Evolutionary conservation across 2,797 vertebrate species (phyloP), one percentile per base, ranked within the genome.

Genomic region (Cryptoblepharus egeriae): DNA sequence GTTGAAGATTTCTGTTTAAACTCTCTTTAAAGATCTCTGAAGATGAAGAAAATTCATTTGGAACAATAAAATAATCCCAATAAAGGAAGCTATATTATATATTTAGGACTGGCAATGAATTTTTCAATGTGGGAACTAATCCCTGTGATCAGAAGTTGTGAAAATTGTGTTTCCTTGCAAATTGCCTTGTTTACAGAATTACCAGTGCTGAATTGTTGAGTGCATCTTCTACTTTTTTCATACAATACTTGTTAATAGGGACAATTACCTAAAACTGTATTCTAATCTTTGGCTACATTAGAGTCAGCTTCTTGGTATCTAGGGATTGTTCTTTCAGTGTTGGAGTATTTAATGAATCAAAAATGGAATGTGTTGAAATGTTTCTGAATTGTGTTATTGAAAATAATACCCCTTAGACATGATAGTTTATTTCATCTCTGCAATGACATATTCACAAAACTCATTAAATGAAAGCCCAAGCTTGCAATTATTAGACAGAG

Each of bases 391-490:
- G 75, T 82, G 80, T 82, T 79, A 70, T 86, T 88, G 79, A 81
- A 91, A 90, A 32, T 63, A 82, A 83, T 79, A 65, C 77, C 58
- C 73, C 68, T 28, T 75, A 85, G 87, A 79, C 68, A 32, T 61
- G 78, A 49, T 88, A 86, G 81, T 82, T 92, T 82, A 83, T 91
- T 89, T 85, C 87, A 81, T 91, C 80, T 85, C 74, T 84, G 77
- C 86, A 87, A 80, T 84, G 24, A 68, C 70, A 32, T 67, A 55
- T 87, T 90, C 68, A 39, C 81, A 77, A 79, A 87, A 86, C 30
- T 90, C 61, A 42, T 85, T 89, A 82, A 88, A 91, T 72, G 70
- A n/a, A 89, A 2, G 70, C 61, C 58, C 55, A 77, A 61, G 55
- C 75, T 88, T 87, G 75, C 85, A 87, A 78, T 84, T 39, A 77